Evolutionary conservation across 1,140 invertebrate species (phyloP), one percentile per base, ranked within the genome.

Genomic region (Drosophila sulfurigaster): DNA sequence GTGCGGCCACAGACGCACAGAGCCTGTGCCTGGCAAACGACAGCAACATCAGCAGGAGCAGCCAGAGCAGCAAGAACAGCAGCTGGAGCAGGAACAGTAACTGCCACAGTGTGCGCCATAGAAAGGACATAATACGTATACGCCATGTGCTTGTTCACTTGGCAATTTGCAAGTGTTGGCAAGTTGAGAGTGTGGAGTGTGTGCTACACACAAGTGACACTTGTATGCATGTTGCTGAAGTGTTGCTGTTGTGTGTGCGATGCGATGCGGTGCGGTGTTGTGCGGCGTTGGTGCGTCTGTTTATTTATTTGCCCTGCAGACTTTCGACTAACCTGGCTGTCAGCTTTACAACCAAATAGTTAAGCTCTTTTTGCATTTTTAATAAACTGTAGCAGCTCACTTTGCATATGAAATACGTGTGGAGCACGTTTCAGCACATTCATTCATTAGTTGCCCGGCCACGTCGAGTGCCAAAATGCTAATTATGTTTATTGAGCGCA

Each of bases 131-230:
- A 75, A 57, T 43, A 70, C 72, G 72, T 35, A 75, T 70, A 76
- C 52, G 74, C 54, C 74, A 75, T 77, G 54, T 75, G 74, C 75
- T 70, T 79, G 77, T 63, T 70, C 79, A 79, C 70, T 77, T 87
- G 83, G 82, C 78, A 89, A 89, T 88, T 83, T 82, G 74, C 81
- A 89, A 89, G 85, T 89, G 85, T 80, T 81, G 83, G 62, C 80
- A 74, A 74, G 65, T 60, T 52, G 75, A 75, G 82, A 86, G 82
- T 35, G 48, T 88, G 83, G 82, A 87, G 79, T 52, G 48, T 88
- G 82, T 75, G 69, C 85, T 89, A 78, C 78, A 89, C 86, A 89
- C 86, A 82, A 89, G 85, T 89, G 85, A 81, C 85, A 89, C 86
- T 89, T 89, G 73, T 79, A 75, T 81, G 79, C 80, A 78, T 79